Evolutionary conservation across 2,888 invertebrate species (phyloP).

Genomic region (Lycophotia porphyrea): DNA sequence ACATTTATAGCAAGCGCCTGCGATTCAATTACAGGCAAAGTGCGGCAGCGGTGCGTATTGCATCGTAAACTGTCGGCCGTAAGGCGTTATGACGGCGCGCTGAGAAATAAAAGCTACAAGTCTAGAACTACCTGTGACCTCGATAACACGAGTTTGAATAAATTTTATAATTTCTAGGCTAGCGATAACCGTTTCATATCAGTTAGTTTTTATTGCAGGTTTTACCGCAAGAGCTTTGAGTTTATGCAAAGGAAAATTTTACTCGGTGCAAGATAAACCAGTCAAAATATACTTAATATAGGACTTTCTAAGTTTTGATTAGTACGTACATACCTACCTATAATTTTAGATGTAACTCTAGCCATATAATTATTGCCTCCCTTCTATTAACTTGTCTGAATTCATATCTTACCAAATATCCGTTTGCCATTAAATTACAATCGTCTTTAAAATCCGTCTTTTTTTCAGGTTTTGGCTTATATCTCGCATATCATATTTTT

Average conservation of each 20-base stretch:
- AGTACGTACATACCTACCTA: not conserved
- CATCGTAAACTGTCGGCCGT: conserved; percentile 85
- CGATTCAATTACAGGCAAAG: conserved; percentile 88
- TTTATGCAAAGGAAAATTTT: conserved; percentile 8
- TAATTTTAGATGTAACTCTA: not conserved
- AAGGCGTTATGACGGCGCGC: conserved; percentile 83
- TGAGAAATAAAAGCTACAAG: conserved; percentile 74
- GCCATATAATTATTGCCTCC: too few species aligned
- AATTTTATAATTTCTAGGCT: conserved; percentile 59
- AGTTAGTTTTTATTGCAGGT: conserved; percentile 43
- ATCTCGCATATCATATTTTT: too few species aligned
- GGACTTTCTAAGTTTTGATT: not conserved
- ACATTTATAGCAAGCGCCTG: conserved; percentile 85
- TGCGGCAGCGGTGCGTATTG: conserved; percentile 84
- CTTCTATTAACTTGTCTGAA: too few species aligned
- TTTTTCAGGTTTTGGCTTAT: too few species aligned
- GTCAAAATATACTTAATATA: not conserved
- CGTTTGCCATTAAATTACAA: not conserved
- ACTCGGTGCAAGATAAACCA: not conserved
- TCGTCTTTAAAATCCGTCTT: not conserved
- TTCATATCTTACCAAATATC: not conserved
- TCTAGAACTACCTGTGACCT: conserved; percentile 76
- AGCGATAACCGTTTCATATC: conserved; percentile 48
- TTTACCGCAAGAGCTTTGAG: not conserved
- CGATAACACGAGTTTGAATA: conserved; percentile 72